Evolutionary conservation across 2,113 vertebrate species (phyloP), one percentile per base, ranked within the genome.

Genomic region (Gobius niger): DNA sequence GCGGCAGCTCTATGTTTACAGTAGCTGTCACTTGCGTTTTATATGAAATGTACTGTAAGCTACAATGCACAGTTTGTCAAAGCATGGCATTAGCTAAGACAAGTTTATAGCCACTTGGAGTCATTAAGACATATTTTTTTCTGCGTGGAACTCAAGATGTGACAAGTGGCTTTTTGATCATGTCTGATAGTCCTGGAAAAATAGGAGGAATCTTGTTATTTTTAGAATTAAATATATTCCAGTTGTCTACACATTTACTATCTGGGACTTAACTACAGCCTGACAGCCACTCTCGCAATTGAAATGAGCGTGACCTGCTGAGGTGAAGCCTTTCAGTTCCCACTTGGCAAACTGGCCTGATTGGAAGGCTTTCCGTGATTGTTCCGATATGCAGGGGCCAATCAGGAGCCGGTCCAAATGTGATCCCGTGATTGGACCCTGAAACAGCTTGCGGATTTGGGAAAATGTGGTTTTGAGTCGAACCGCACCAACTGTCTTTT

Each of bases 291-390:
- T 78, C 57, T 67, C 78, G 68, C 75, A 76, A 71, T 77, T 82
- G 77, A 81, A 77, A 87, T 82, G 70, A 83, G 62, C 56, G 51
- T 76, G 78, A 74, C 71, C 70, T 81, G 82, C 82, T 84, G 81
- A 88, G 73, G 63, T 77, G 71, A 82, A 63, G 68, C 66, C 71
- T 85, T 77, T 24, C 59, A 50, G 47, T 61, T 77, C 77, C 73
- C 71, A 47, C 44, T 40, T 67, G 68, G 70, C 83, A 73, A 81
- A 82, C 67, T 65, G 63, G 63, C 50, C 76, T 80, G 81, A 84
- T 81, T 86, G 84, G 84, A 85, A 79, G 68, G 64, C 76, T 82
- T 86, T 85, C 67, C 73, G 69, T 44, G 44, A 80, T 77, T 82
- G 81, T 83, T 77, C 53, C 6, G 66, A 80, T 66, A 75, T 56